Percentiles rank a stretch among this genome's conserved stretches.
Evolutionary conservation across 2,113 vertebrate genomes (phyloP).

Genomic region (Limanda limanda): DNA sequence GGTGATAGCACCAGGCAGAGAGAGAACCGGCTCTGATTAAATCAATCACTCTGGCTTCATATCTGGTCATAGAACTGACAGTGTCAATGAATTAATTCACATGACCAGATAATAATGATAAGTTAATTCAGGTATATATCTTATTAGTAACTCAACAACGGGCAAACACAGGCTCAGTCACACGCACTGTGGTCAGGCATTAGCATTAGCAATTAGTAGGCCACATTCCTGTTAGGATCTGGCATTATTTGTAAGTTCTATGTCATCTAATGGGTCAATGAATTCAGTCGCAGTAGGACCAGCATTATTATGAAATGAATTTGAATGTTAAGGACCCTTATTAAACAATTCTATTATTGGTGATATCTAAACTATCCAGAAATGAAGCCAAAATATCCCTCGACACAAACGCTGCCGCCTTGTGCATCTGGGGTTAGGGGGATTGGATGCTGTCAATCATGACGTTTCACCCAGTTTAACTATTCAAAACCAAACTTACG

Average conservation of each 20-base stretch:
- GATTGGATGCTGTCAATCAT: too few species aligned
- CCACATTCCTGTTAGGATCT: background rate
- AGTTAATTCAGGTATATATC: background rate
- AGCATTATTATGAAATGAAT: too few species aligned
- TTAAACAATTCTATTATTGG: too few species aligned
- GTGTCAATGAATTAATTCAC: conserved; percentile 4
- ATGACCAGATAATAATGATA: conserved; percentile 14
- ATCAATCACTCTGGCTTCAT: conserved; percentile 18
- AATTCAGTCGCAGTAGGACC: background rate
- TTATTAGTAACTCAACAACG: background rate
- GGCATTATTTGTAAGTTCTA: background rate
- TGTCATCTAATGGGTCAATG: background rate
- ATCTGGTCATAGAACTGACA: background rate
- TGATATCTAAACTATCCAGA: too few species aligned
- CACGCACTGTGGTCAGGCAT: background rate
- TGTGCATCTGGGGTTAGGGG: too few species aligned
- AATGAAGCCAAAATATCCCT: too few species aligned
- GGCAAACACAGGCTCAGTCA: background rate
- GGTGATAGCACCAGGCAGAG: conserved; percentile 12
- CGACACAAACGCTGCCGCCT: too few species aligned
- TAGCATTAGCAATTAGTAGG: background rate
- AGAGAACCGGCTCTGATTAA: conserved; percentile 26
- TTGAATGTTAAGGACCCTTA: too few species aligned
- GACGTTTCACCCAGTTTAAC: too few species aligned
- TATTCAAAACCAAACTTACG: too few species aligned